phyloP scores from a whole-genome alignment of 2,888 invertebrate genomes.

The Trachelus troglodyta region DNA sequence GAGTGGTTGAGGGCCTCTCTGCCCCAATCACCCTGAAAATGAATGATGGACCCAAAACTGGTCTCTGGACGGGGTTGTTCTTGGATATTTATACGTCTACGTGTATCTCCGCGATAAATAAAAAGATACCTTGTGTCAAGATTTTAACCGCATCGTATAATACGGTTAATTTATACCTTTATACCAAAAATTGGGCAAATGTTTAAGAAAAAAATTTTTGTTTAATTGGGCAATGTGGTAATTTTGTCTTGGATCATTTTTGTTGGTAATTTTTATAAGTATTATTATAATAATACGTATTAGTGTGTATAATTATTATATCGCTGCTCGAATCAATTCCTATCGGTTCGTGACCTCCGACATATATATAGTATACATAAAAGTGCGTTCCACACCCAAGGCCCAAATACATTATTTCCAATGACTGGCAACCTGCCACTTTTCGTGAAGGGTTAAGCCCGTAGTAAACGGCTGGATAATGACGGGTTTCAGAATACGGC shows the following conservation, averaged over 20 bases:
- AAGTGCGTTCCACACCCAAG: no score
- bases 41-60: conserved; percentile 6
- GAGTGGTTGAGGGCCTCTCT: background rate
- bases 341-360: no score
- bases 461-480: conserved; percentile 45
- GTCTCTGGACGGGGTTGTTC: conserved; percentile 25
- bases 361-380: no score
- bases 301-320: no score
- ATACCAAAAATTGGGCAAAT: no score
- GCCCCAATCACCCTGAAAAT: background rate
- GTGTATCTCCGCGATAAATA: conserved; percentile 47
- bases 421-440: conserved; percentile 45
- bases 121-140: conserved; percentile 28
- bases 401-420: conserved; percentile 46
- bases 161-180: background rate
- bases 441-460: background rate
- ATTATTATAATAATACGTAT: no score
- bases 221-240: no score
- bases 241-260: no score
- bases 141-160: no score
- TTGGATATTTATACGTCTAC: conserved; percentile 53
- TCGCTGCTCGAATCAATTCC: no score
- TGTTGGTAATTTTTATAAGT: no score
- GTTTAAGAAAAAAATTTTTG: no score
- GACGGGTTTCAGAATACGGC: conserved; percentile 47